These are phyloP conservation scores for Dorcus hopei DNA, from an alignment of 2,888 invertebrate genomes.

Conservation along the genomic window DNA sequence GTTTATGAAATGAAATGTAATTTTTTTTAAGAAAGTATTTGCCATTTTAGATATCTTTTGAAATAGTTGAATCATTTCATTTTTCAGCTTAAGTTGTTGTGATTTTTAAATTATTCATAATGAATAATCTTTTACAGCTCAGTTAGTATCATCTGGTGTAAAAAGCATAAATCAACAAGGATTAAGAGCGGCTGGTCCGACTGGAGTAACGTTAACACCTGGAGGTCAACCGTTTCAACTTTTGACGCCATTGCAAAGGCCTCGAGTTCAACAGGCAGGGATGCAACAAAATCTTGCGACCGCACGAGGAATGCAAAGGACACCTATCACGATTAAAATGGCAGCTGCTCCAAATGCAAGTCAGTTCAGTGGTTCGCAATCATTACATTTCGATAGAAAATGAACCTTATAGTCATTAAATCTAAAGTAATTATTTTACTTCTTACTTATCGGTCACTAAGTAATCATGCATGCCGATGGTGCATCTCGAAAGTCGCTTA, in stretches of 20 bases:
- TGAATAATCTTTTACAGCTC: constrained; percentile 46
- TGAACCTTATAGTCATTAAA: constrained; percentile 23
- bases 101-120: no score
- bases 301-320: constrained; percentile 42
- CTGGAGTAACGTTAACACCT: constrained; percentile 40
- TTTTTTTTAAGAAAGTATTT: no score
- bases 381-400: constrained; percentile 41
- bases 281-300: constrained; percentile 36
- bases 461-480: constrained; percentile 29
- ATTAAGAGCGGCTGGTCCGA: constrained; percentile 38
- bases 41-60: no score
- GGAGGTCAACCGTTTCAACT: constrained; percentile 44
- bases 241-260: constrained; percentile 44
- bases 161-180: constrained; percentile 52
- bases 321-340: constrained; percentile 48
- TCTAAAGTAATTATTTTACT: constrained; percentile 14
- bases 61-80: no score
- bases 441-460: neutral
- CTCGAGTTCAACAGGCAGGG: constrained; percentile 38
- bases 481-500: constrained; percentile 13
- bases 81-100: no score
- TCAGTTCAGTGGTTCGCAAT: constrained; percentile 48
- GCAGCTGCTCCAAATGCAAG: constrained; percentile 43
- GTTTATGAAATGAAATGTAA: no score
- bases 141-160: constrained; percentile 64